Percentiles rank a stretch among this genome's conserved stretches.
phyloP scores from a whole-genome alignment of 2,113 vertebrate species.

The Fregetta grallaria region DNA sequence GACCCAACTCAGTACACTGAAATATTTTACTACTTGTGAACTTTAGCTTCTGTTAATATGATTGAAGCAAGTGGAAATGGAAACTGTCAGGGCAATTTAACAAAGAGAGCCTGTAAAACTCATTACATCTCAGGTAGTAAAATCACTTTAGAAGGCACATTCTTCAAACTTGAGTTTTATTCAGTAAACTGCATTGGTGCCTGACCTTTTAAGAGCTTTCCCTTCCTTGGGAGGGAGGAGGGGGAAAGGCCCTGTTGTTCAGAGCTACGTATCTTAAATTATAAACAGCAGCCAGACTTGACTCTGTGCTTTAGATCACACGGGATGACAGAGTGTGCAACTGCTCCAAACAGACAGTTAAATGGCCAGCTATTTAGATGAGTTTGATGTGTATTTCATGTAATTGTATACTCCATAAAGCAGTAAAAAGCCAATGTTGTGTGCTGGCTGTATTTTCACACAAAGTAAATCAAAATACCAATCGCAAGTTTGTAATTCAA shows the following conservation, averaged over 20 bases:
- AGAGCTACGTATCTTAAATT: constrained; percentile 70
- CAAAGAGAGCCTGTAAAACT: constrained; percentile 75
- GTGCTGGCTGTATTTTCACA: constrained; percentile 23
- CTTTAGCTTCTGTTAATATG: constrained; percentile 81
- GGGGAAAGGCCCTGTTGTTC: constrained; percentile 51
- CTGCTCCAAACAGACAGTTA: constrained; percentile 57
- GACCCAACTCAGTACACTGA: constrained; percentile 54
- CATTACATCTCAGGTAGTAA: constrained; percentile 73
- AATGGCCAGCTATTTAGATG: constrained; percentile 58
- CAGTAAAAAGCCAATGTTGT: constrained; percentile 48
- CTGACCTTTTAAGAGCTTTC: constrained; percentile 74
- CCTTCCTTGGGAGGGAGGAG: constrained; percentile 41
- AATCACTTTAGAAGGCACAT: constrained; percentile 75
- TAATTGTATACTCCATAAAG: constrained; percentile 57
- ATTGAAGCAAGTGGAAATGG: constrained; percentile 78
- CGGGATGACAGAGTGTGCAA: constrained; percentile 33
- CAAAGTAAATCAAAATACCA: constrained; percentile 49
- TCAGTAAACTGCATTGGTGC: constrained; percentile 71
- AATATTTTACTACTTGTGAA: constrained; percentile 77
- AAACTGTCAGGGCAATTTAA: constrained; percentile 81
- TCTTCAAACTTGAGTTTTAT: constrained; percentile 77
- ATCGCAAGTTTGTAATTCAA: constrained; percentile 34
- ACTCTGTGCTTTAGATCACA: constrained; percentile 47
- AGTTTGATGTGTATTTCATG: constrained; percentile 62
- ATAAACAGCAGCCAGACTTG: constrained; percentile 67